Base-by-base conservation (phyloP, 2,888 invertebrate species). In the Athalia circularis region DNA sequence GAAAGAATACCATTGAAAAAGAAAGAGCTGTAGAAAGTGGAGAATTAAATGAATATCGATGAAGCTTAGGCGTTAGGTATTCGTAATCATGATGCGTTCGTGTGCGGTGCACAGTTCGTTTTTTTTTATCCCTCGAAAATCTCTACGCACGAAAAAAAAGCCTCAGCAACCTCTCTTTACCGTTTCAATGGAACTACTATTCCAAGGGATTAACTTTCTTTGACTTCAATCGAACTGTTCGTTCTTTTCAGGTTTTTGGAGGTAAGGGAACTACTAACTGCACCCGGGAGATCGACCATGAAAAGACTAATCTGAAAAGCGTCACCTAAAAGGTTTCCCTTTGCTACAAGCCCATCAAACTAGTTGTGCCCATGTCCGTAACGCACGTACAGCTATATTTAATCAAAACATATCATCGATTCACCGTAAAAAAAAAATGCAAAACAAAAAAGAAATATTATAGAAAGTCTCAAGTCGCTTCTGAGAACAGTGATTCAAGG, bases 191-290 rank as follows among this genome's bases (percentile, higher is more conserved):
- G 72, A 72, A 72, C 72, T 29, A 29, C 29, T 72, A 72, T 72
- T 72, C 72, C 72, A 59, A 72, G 72, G 72, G 72, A 72, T 72
- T 72, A 72, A 72, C 72, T 72, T 72, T 72, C 72, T 72, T 72
- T 72, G 72, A 72, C 72, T 72, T 72, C 72, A 72, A 72, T 72
- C 72, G 72, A 72, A 72, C 72, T 59, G 72, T 72, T 72, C 13
- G 72, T 15, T 72, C 72, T 59, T 72, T 72, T 72, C 72, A 72
- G 57, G 59, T 59, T 72, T 57, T 45, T 72, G 13, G 59, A 7
- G 29, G 29, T 29, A 29, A 45, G 47, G 72, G 72, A 59, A 59
- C 43, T 57, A 13, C 72, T 72, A 72, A 72, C 72, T 72, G 72
- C 72, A 77, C 77, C 77, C 77, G 48, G 54, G 77, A 77, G 67